Conservation (phyloP, 2,113 vertebrate species). For the Pterocles orientalis region DNA sequence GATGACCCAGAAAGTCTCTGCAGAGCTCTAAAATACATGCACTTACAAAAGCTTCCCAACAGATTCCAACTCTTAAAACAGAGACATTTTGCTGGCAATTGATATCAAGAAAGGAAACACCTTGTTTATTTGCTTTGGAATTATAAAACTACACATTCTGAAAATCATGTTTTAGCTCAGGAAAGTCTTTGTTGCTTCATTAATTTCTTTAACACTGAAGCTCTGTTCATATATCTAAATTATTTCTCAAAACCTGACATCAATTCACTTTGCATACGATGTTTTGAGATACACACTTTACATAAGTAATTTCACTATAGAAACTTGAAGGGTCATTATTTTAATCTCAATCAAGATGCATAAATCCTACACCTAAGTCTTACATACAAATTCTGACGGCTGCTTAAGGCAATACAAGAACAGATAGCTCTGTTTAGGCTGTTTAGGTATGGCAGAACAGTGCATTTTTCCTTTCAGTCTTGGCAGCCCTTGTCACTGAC, state of each 20-base stretch:
- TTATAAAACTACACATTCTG: neutral
- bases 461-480: neutral
- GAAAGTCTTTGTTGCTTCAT: neutral
- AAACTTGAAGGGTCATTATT: constrained; percentile 2
- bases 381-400: neutral
- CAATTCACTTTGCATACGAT: neutral
- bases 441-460: neutral
- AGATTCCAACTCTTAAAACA: neutral
- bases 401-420: neutral
- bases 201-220: neutral
- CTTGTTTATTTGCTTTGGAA: neutral
- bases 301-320: neutral
- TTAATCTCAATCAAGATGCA: neutral
- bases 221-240: neutral
- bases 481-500: neutral
- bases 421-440: neutral
- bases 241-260: neutral
- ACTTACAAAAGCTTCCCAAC: neutral
- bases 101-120: neutral
- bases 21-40: neutral
- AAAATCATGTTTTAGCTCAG: neutral
- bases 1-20: neutral
- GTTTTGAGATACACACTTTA: neutral
- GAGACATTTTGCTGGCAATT: neutral
- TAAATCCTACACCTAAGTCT: neutral